Evolutionary conservation across 2,888 invertebrate species (phyloP), one percentile per base, ranked within the genome.

Genomic region (Chironomus tentans): DNA sequence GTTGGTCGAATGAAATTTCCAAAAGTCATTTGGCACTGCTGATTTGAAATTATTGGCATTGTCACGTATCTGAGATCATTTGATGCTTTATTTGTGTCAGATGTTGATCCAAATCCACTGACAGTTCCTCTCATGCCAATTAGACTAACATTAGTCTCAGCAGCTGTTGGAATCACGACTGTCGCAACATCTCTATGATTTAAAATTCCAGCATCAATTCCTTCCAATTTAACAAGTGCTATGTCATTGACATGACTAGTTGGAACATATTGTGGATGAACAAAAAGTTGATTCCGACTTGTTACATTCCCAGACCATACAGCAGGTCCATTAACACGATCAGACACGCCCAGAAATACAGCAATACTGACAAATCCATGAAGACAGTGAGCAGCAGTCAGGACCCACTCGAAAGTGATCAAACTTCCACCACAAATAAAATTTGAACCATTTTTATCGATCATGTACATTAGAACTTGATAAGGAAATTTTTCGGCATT

Each of bases 331-430:
- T 28, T 28, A 4, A 72, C 15, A 13, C 72, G 61, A 62, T 72
- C 61, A 28, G 28, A 62, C 1, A 72, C 50, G 6, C 72, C 72
- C 3, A 62, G 15, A 13, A 56, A 72, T 2, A 72, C 46, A 10
- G 61, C 24, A 61, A 72, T 56, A 7, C 13, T 38, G 3, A 38
- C 28, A 46, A 72, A 56, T 5, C 28, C 38, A 28, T 72, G 38
- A 6, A 72, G 46, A 46, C 72, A 72, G 38, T 72, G 72, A 6
- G 72, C 72, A 6, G 72, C 72, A 28, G 72, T 72, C 12, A 72
- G 18, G 4, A 72, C 38, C 12, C 13, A 72, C n/a, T 61, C 61
- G 15, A 46, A 61, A n/a, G 56, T 72, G 7, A 72, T 62, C 15
- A 72, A 56, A 50, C 22, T 18, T 24, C 72, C 72, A 15, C 72